Evolutionary conservation across 1,140 invertebrate species (phyloP).

Genomic region (Globodera ellingtonae): DNA sequence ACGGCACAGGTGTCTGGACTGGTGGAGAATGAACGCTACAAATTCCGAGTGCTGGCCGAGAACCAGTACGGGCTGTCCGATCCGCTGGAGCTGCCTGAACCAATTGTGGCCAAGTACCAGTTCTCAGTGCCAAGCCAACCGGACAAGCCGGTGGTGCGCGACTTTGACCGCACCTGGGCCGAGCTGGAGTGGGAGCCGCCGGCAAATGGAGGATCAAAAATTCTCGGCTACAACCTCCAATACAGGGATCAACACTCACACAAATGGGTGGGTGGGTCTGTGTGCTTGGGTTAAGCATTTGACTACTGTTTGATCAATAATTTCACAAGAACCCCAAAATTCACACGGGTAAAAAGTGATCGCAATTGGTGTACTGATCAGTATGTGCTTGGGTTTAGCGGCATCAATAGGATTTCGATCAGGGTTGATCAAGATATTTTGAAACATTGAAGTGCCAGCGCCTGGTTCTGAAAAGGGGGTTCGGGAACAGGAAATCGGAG

Average conservation of each 20-base stretch:
- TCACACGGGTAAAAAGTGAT: too few species aligned
- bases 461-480: too few species aligned
- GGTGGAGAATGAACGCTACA: conserved; percentile 87
- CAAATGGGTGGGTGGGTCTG: conserved; percentile 58
- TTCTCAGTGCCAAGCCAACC: conserved; percentile 81
- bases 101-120: conserved; percentile 88
- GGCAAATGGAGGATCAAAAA: conserved; percentile 88
- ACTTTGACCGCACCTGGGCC: conserved; percentile 78
- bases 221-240: conserved; percentile 80
- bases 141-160: conserved; percentile 77
- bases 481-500: too few species aligned
- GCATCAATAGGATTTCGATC: too few species aligned
- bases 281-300: too few species aligned
- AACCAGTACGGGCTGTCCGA: conserved; percentile 93
- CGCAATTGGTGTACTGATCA: too few species aligned
- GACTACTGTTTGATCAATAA: too few species aligned
- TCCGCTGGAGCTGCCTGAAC: conserved; percentile 82
- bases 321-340: too few species aligned
- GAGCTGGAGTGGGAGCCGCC: conserved; percentile 85
- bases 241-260: conserved; percentile 67
- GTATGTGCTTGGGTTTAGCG: too few species aligned
- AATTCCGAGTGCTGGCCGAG: conserved; percentile 90
- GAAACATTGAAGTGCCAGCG: too few species aligned
- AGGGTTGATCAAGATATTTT: too few species aligned
- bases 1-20: conserved; percentile 80